Percentiles rank a stretch among this genome's conserved stretches.
These are phyloP conservation scores for Pachyuromys duprasi DNA, from an alignment of 2,797 vertebrate species.

Conservation along the genomic window DNA sequence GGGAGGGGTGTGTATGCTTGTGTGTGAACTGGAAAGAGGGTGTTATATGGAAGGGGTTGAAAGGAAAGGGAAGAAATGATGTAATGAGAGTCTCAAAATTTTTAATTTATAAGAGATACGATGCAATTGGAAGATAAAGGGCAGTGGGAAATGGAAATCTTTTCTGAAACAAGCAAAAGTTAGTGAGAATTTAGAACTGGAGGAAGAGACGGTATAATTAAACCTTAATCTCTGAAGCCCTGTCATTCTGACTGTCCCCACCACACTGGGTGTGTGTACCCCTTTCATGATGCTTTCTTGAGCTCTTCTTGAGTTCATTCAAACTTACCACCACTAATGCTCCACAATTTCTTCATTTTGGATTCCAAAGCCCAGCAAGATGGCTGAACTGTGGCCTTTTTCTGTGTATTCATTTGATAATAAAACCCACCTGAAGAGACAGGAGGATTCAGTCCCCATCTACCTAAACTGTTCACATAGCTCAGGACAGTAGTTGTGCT, in stretches of 20 bases:
- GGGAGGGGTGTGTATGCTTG: neutral
- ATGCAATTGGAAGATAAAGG: neutral
- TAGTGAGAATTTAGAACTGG: neutral
- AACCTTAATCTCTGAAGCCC: neutral
- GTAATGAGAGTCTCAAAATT: neutral
- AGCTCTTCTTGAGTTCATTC: conserved; percentile 6
- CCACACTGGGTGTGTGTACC: neutral
- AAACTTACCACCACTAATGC: neutral
- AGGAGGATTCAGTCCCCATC: neutral
- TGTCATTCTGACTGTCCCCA: neutral
- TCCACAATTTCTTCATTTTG: neutral
- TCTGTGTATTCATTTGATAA: neutral
- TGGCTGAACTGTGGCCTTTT: neutral
- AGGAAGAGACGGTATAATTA: neutral
- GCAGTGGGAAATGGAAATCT: neutral
- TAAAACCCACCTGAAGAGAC: neutral
- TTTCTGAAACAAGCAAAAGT: neutral
- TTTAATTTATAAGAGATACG: neutral
- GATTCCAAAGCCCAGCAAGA: neutral
- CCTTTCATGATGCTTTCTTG: neutral
- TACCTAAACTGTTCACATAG: neutral
- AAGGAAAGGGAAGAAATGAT: neutral
- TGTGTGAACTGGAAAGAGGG: neutral
- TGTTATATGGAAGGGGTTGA: neutral
- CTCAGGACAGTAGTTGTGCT: neutral